Conservation (phyloP, 2,113 vertebrate genomes). For the Alectura lathami region DNA sequence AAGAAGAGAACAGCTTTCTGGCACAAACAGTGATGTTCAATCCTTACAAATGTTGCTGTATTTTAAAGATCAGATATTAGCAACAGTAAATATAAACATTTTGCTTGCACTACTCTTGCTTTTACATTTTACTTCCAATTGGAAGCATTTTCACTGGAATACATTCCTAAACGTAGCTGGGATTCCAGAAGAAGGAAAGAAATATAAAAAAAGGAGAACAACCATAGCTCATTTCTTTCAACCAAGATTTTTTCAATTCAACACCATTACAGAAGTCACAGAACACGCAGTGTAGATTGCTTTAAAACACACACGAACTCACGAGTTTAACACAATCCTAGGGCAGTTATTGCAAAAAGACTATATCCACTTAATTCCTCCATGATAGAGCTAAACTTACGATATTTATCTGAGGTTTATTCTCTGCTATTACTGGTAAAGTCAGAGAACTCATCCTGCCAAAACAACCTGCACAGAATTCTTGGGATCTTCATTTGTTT, state of each 20-base stretch:
- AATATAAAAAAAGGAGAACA: neutral
- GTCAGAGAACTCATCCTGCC: neutral
- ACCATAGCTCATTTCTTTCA: neutral
- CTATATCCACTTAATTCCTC: neutral
- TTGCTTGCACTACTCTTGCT: neutral
- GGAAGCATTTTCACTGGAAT: neutral
- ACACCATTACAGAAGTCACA: neutral
- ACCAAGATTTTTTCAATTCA: neutral
- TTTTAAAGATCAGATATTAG: constrained; percentile 32
- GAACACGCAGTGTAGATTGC: neutral
- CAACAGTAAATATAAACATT: constrained; percentile 45
- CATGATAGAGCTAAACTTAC: neutral
- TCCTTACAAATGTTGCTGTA: neutral
- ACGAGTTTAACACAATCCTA: neutral
- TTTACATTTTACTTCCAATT: neutral
- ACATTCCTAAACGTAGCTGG: neutral
- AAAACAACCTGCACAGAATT: neutral
- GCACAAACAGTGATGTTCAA: neutral
- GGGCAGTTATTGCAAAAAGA: neutral
- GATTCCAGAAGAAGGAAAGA: neutral
- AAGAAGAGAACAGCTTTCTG: neutral
- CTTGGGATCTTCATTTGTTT: neutral
- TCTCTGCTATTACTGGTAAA: neutral
- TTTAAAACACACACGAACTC: neutral
- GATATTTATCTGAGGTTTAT: neutral